Evolutionary conservation across 2,888 invertebrate genomes (phyloP), one percentile per base, ranked within the genome.

Genomic region (Tipula unca): DNA sequence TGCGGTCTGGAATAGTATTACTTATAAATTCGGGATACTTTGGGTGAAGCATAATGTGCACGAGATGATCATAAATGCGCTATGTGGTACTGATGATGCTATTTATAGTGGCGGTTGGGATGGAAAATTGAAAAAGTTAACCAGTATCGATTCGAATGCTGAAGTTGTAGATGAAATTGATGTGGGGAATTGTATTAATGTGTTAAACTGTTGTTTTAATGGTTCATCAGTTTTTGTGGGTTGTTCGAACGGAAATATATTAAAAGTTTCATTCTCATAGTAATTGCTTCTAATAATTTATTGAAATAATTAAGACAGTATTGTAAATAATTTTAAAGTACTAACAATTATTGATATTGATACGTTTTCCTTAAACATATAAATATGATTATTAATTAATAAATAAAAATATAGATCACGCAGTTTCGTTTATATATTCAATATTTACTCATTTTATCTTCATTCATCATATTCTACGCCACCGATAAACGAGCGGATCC

Each of bases 21-120:
- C 87, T n/a, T 87, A 89, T 39, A 88, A 88, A 86, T 91, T 89
- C 86, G 87, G 87, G 3, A 87, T 86, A n/a, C 84, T 89, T 29
- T 90, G 90, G 89, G 87, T 88, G 86, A 86, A 87, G 82, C 83
- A 91, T 91, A 87, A 90, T 86, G 89, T 89, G 25, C 91, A 91
- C 86, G 90, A 90, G 86, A 88, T 90, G 89, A 91, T 91, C 85
- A 88, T 91, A 8, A 91, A 89, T 85, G 87, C 89, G 17, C 88
- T 91, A 84, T 89, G 89, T 84, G 90, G 89, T 0, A 87, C 88
- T 85, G 90, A 89, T 0, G 86, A 87, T 20, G 84, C 85, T 48
- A 84, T 91, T 32, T 91, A 89, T 87, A 89, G 90, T 10, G 91
- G 89, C 29, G 91, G 91, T 69, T 91, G 89, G 86, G 91, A 91